Conservation (phyloP, 2,888 invertebrate genomes). For the Mantis religiosa region DNA sequence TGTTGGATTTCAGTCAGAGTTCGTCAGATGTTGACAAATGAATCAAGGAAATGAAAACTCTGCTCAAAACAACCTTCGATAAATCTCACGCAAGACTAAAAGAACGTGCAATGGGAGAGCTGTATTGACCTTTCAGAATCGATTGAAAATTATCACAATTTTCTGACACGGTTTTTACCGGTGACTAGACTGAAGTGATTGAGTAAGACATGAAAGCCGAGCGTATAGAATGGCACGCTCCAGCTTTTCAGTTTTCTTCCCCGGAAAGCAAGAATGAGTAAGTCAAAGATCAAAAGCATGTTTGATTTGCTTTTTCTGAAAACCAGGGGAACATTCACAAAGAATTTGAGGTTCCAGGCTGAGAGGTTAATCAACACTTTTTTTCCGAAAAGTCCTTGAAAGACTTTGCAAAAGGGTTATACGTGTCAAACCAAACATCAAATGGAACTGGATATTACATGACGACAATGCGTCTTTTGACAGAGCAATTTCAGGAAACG, state of each 20-base stretch:
- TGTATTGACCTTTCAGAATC: neutral
- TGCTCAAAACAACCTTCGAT: neutral
- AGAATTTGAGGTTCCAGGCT: neutral
- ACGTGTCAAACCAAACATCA: neutral
- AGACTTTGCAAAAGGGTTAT: no score
- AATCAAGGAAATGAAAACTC: neutral
- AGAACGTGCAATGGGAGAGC: neutral
- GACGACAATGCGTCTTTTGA: neutral
- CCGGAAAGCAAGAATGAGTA: neutral
- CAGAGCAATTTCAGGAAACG: neutral
- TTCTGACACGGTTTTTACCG: no score
- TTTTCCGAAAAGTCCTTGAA: no score
- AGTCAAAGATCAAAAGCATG: neutral
- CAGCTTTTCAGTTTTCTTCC: neutral
- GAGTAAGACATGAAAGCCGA: constrained; percentile 30
- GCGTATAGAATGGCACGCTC: neutral
- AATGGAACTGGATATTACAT: neutral
- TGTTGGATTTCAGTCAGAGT: constrained; percentile 6
- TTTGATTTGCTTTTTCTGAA: neutral
- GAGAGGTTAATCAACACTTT: neutral
- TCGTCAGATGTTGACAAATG: neutral
- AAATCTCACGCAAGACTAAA: neutral
- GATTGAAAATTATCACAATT: neutral
- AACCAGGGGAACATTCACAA: neutral
- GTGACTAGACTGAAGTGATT: constrained; percentile 17